phyloP scores from a whole-genome alignment of 2,797 vertebrate species.

The Alfaro cultratus region DNA sequence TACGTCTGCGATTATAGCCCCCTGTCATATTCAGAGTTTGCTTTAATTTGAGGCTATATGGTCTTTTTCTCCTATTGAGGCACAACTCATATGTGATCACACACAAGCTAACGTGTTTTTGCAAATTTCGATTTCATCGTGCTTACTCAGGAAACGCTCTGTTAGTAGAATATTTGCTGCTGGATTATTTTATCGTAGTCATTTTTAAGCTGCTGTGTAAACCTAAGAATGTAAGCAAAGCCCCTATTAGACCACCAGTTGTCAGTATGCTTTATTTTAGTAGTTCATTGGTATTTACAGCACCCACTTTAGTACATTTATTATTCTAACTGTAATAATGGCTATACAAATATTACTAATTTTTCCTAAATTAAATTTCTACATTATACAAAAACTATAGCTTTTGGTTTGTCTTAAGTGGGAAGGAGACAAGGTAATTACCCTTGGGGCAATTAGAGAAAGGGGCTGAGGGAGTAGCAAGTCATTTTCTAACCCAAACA shows the following conservation, averaged over 20 bases:
- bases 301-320: constrained; percentile 47
- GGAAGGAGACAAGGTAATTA: constrained; percentile 82
- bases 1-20: constrained; percentile 57
- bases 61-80: constrained; percentile 27
- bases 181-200: constrained; percentile 54
- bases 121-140: constrained; percentile 78
- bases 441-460: constrained; percentile 81
- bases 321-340: constrained; percentile 54
- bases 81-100: constrained; percentile 71
- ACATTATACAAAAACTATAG: constrained; percentile 61
- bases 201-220: constrained; percentile 45
- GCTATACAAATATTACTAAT: constrained; percentile 59
- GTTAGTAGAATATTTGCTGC: constrained; percentile 65
- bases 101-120: constrained; percentile 63
- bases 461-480: constrained; percentile 75
- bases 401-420: constrained; percentile 74
- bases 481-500: constrained; percentile 87
- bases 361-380: constrained; percentile 50
- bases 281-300: constrained; percentile 49
- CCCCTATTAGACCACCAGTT: constrained; percentile 41
- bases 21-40: constrained; percentile 69
- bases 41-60: constrained; percentile 62
- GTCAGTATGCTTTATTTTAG: constrained; percentile 37
- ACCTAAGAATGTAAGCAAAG: constrained; percentile 37
- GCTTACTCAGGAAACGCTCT: constrained; percentile 83